Evolutionary conservation across 2,797 vertebrate species (phyloP).

Genomic region (Euthynnus affinis): DNA sequence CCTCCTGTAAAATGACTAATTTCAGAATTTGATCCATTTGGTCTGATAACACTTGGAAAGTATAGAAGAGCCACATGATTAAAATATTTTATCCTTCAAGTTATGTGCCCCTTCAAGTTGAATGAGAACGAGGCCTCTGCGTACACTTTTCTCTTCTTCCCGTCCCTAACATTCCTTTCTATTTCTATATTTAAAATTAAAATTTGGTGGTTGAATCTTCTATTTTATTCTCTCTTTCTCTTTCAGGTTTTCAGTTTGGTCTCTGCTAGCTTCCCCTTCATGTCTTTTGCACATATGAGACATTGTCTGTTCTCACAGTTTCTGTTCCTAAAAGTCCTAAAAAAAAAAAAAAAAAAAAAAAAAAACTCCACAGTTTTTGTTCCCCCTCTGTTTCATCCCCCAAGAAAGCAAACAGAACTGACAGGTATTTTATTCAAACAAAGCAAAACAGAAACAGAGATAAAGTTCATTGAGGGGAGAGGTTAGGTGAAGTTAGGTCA

Average conservation of each 20-base stretch:
- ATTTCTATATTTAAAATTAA: not conserved
- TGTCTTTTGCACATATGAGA: not conserved
- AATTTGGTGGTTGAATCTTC: not conserved
- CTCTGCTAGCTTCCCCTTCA: not conserved
- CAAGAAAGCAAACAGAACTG: slow-evolving; percentile 29
- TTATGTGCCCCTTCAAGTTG: too few relatives aligned
- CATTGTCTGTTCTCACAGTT: slow-evolving; percentile 19
- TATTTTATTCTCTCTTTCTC: not conserved
- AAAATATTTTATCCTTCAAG: too few relatives aligned
- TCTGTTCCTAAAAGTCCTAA: slow-evolving; percentile 60
- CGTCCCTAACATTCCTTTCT: not conserved
- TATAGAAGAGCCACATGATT: too few relatives aligned
- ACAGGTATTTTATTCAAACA: slow-evolving; percentile 10
- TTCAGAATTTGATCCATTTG: too few relatives aligned
- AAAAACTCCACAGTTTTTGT: slow-evolving; percentile 55
- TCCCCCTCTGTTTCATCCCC: slow-evolving; percentile 9
- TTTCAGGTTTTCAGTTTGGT: not conserved
- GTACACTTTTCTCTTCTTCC: too few relatives aligned
- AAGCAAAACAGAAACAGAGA: slow-evolving; percentile 34
- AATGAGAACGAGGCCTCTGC: too few relatives aligned
- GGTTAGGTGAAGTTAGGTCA: slow-evolving; percentile 1
- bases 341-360: too few relatives aligned
- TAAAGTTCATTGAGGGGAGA: not conserved
- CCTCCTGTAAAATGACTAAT: too few relatives aligned
- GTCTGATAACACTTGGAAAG: too few relatives aligned